Base-by-base conservation (phyloP, 1,140 invertebrate species). In the Chrysomallon squamiferum region DNA sequence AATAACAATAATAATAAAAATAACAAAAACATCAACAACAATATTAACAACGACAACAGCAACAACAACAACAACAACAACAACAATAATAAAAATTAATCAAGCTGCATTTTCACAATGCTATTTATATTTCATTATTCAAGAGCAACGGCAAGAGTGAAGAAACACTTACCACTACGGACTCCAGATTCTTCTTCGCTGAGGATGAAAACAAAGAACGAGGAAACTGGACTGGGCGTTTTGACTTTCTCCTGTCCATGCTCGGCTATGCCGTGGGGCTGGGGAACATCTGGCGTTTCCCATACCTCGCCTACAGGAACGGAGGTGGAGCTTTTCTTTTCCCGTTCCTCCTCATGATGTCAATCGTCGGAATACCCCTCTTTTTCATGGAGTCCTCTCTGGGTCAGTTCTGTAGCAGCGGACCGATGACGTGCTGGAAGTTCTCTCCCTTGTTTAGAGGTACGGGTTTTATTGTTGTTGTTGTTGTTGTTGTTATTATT, bases 201-300 rank as follows among this genome's bases (percentile, higher is more conserved):
- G 67, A 69, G 27, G 78, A 80, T 58, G 78, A 80, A 62, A 80
- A 80, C 59, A 73, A 81, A 30, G 89, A 89, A 68, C 88, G 93
- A 57, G 93, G 93, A 71, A 93, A 93, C 74, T 96, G 94, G 94
- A 90, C 90, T 74, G 93, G 92, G 81, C 93, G 94, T 86, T 89
- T 95, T 49, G 94, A 96, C 88, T 96, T 96, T 86, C 86, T 96
- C 71, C 90, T 95, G 61, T 93, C 93, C 18, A 92, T 93, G 84
- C 92, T 95, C 83, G 92, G 93, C 73, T 94, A 95, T 72, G 93
- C 93, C 41, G 93, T 96, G 61, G 94, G 95, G 74, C 88, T 96
- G 66, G 94, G 94, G 68, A 96, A 96, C 84, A 93, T 96, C 41
- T 96, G 94, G 94, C 88, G 95, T 74, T 96, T 96, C 88, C 94